phyloP scores from a whole-genome alignment of 2,113 vertebrate genomes.

The Brachyhypopomus gauderio region DNA sequence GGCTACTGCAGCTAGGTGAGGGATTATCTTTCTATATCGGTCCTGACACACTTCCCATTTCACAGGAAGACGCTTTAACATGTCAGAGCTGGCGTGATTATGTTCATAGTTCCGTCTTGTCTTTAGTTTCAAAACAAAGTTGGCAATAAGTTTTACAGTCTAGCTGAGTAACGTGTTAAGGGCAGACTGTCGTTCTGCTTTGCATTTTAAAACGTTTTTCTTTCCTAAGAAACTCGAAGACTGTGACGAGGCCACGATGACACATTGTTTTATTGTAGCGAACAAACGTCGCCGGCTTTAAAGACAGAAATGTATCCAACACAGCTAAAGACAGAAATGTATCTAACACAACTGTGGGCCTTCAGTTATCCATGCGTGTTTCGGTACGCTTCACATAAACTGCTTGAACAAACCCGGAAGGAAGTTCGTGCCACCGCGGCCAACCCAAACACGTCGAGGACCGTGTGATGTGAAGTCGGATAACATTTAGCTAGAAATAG shows the following conservation, averaged over 20 bases:
- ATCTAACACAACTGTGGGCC: too few relatives aligned
- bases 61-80: slow-evolving; percentile 29
- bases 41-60: neutral
- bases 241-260: neutral
- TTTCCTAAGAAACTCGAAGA: neutral
- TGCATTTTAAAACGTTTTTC: neutral
- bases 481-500: neutral
- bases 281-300: too few relatives aligned
- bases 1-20: neutral
- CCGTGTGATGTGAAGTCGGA: neutral
- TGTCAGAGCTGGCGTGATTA: slow-evolving; percentile 19
- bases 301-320: too few relatives aligned
- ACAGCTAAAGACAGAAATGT: too few relatives aligned
- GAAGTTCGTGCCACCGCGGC: neutral
- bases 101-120: neutral
- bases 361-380: neutral
- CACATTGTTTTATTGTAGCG: neutral
- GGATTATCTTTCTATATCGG: neutral
- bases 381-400: neutral
- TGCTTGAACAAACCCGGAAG: neutral
- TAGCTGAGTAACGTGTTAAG: neutral
- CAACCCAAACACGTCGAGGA: neutral
- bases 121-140: neutral
- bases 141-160: neutral
- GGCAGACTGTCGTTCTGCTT: neutral